Evolutionary conservation across 2,888 invertebrate species (phyloP).

Genomic region (Mechanitis mazaeus): DNA sequence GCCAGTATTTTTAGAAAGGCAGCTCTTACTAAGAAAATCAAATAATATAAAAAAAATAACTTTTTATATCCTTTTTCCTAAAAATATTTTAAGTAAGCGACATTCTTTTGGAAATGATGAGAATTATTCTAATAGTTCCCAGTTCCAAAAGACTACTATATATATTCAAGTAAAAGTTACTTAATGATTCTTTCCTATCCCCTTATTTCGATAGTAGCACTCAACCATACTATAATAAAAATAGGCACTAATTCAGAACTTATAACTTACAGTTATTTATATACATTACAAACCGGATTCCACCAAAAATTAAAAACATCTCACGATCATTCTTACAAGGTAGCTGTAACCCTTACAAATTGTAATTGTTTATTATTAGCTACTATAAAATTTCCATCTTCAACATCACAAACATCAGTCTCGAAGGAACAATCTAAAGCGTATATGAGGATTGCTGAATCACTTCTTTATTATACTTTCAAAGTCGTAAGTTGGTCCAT

Average conservation of each 20-base stretch:
- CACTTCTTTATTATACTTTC: constrained; percentile 66
- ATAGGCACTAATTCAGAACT: neutral
- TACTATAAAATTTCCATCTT: constrained; percentile 31
- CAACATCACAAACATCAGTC: constrained; percentile 70
- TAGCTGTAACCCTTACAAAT: constrained; percentile 9
- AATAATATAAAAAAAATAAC: no score
- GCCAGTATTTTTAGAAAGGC: neutral
- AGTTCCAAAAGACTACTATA: no score
- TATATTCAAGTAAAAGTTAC: no score
- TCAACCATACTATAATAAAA: no score
- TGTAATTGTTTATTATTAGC: constrained; percentile 23
- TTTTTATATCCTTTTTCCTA: no score
- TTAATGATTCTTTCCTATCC: no score
- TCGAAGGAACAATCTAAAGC: constrained; percentile 44
- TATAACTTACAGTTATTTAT: constrained; percentile 3
- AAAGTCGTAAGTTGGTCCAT: constrained; percentile 51
- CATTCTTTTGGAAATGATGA: no score
- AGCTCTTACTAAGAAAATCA: no score
- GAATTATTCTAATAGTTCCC: no score
- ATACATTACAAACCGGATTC: neutral
- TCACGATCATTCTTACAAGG: constrained; percentile 13
- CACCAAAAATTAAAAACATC: constrained; percentile 6
- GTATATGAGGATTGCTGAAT: constrained; percentile 45
- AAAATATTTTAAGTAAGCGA: no score
- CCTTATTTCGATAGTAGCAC: no score